These are phyloP conservation scores for Acanthurus lineatus DNA, from an alignment of 2,797 vertebrate genomes.

Conservation along the genomic window DNA sequence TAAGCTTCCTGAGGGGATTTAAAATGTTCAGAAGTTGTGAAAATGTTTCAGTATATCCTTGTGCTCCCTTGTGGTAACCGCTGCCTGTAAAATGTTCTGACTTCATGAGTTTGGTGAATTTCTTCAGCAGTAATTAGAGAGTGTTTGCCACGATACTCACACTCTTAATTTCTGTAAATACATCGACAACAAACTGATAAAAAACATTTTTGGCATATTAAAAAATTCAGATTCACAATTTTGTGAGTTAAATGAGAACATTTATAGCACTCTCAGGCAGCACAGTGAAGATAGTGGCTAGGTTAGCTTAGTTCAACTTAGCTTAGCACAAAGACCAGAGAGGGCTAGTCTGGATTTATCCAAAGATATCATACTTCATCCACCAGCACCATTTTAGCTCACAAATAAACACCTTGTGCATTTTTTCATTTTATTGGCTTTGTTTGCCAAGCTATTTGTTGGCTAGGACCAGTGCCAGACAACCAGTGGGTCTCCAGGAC, in stretches of 20 bases:
- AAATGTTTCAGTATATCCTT: slow-evolving; percentile 45
- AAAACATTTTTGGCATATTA: background rate
- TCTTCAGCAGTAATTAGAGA: background rate
- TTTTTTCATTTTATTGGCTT: background rate
- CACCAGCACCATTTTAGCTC: background rate
- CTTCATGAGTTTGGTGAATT: slow-evolving; percentile 12
- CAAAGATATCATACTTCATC: background rate
- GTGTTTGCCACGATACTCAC: background rate
- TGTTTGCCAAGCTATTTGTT: background rate
- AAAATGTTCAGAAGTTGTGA: slow-evolving; percentile 54
- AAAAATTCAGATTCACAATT: background rate
- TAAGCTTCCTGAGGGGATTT: slow-evolving; percentile 52
- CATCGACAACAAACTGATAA: slow-evolving; percentile 8
- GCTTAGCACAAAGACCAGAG: background rate
- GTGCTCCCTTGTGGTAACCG: background rate
- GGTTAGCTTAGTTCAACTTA: background rate
- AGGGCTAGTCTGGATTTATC: background rate
- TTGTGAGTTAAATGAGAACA: background rate
- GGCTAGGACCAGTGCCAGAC: background rate
- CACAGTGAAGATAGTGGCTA: background rate
- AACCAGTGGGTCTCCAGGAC: background rate
- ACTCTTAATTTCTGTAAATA: slow-evolving; percentile 6
- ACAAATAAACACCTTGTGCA: background rate
- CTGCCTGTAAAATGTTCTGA: slow-evolving; percentile 4
- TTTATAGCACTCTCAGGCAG: background rate